phyloP scores from a whole-genome alignment of 2,888 invertebrate species.

The Athrips mouffetella region DNA sequence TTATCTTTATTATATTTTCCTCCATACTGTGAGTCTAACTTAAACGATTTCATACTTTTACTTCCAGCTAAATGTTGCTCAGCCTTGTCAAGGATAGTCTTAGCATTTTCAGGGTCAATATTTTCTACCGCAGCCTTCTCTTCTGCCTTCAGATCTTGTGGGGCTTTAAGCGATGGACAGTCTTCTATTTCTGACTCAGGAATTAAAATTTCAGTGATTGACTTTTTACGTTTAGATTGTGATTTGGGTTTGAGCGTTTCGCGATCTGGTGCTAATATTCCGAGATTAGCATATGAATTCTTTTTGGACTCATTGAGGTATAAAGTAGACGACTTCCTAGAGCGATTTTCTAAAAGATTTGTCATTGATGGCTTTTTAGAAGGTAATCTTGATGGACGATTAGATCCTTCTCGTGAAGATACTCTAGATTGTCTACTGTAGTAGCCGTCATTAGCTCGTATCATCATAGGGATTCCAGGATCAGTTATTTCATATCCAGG shows the following conservation, averaged over 20 bases:
- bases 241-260: constrained; percentile 46
- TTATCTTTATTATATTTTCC: constrained; percentile 64
- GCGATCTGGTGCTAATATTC: constrained; percentile 50
- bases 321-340: constrained; percentile 65
- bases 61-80: constrained; percentile 57
- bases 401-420: constrained; percentile 63
- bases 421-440: constrained; percentile 70
- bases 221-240: constrained; percentile 58
- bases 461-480: constrained; percentile 83
- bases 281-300: constrained; percentile 62
- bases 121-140: constrained; percentile 65
- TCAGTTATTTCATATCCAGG: constrained; percentile 82
- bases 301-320: constrained; percentile 73
- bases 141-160: constrained; percentile 74
- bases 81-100: constrained; percentile 58
- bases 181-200: constrained; percentile 74
- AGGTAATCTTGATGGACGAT: constrained; percentile 63
- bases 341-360: constrained; percentile 64
- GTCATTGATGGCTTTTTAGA: constrained; percentile 71
- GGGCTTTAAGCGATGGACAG: constrained; percentile 70
- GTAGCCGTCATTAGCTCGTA: constrained; percentile 80
- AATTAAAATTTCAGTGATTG: constrained; percentile 57
- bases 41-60: constrained; percentile 62
- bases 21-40: constrained; percentile 62
- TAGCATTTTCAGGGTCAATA: constrained; percentile 60